Base-by-base conservation (phyloP, 2,113 vertebrate genomes). In the Pionites leucogaster region DNA sequence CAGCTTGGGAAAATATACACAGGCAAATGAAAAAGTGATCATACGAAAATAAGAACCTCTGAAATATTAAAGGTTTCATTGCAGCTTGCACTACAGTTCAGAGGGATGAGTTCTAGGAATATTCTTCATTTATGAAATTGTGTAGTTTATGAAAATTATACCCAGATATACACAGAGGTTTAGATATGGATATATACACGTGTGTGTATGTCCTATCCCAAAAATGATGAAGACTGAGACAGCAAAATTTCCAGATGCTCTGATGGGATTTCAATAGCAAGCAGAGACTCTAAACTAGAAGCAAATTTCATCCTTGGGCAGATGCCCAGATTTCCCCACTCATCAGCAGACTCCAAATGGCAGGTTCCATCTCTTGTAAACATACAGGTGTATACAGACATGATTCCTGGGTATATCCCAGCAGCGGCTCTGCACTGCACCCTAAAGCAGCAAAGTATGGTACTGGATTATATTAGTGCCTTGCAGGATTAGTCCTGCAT, bases 401-500 rank as follows among this genome's bases (percentile, higher is more conserved):
- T 13, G 23, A 41, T 41, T 68, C 42, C n/a, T 41, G 71, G n/a
- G 12, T 72, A 15, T 10, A 68, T 31, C 47, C 42, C 44, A 42
- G 63, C 76, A 64, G 60, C 13, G 22, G 22, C 39, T 71, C 31
- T 59, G 42, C 41, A 10, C 37, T 31, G 62, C 39, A 63, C 1
- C 0, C 62, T 59, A 25, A 59, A 44, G 46, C 49, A 88, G 55
- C 20, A 15, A 63, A 47, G 31, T 29, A 35, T 31, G 24, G 19
- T 46, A 27, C 47, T 19, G 44, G 52, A 17, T 76, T 55, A 37
- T 16, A 35, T 55, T 47, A 64, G 8, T n/a, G 39, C 39, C 47
- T 89, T 69, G 42, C 3, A 47, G 72, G 59, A 46, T 11, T 42
- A 42, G 17, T 69, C 68, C 68, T 31, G 17, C 0, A 0, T 57